Percentiles rank a stretch among this genome's conserved stretches.
These are phyloP conservation scores for Nothoprocta perdicaria DNA, from an alignment of 2,113 vertebrate species.

Conservation along the genomic window DNA sequence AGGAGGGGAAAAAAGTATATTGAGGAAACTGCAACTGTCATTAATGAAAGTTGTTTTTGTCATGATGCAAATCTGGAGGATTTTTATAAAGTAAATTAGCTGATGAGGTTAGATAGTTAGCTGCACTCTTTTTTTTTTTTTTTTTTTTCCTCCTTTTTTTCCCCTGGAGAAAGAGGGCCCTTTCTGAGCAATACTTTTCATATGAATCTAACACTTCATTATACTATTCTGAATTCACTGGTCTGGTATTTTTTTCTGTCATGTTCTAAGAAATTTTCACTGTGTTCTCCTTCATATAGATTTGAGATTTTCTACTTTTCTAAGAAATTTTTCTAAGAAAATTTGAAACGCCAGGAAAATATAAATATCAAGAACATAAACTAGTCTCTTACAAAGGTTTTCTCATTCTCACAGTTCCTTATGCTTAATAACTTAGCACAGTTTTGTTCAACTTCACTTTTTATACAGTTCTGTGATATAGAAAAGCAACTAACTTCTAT, in stretches of 20 bases:
- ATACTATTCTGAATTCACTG: background rate
- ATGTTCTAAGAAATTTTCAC: background rate
- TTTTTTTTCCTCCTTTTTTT: background rate
- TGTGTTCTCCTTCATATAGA: background rate
- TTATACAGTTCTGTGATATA: background rate
- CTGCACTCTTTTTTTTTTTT: background rate
- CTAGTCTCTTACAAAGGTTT: background rate
- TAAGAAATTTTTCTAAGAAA: background rate
- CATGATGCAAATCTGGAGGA: background rate
- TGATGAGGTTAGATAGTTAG: background rate
- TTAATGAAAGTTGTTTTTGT: background rate
- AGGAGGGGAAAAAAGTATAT: background rate
- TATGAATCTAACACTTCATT: background rate
- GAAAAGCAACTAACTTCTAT: background rate
- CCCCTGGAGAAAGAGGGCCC: background rate
- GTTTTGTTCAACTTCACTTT: background rate
- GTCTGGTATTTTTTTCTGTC: background rate
- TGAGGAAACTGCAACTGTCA: background rate
- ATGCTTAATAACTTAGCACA: background rate
- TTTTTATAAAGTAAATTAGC: background rate
- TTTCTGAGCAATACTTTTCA: background rate
- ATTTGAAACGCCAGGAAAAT: background rate
- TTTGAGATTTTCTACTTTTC: background rate
- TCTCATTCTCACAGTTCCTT: background rate
- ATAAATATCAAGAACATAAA: background rate